A percentile compares a stretch with the other conserved stretches of the same genome.
These are phyloP conservation scores for Sebastes diploproa DNA, from an alignment of 2,797 vertebrate species.

Conservation along the genomic window DNA sequence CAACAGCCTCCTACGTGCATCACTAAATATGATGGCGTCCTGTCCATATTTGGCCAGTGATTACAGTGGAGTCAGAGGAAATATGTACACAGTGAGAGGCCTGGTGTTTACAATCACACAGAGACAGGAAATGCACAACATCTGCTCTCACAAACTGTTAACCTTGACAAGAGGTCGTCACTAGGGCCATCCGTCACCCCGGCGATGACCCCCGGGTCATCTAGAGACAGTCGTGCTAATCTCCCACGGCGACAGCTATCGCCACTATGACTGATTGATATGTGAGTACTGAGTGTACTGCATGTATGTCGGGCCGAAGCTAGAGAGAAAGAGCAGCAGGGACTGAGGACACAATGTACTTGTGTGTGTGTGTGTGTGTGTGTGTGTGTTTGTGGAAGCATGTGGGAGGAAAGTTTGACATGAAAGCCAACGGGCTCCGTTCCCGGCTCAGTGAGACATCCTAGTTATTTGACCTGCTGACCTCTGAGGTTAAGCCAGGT, in stretches of 20 bases:
- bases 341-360: constrained; percentile 1
- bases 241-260: constrained; percentile 4
- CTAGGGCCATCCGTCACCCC: constrained; percentile 6
- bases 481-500: background rate
- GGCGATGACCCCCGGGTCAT: constrained; percentile 9
- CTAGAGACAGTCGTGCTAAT: constrained; percentile 11
- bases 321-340: background rate
- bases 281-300: background rate
- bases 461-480: constrained; percentile 41
- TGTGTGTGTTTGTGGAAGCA: background rate
- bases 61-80: constrained; percentile 45
- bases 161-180: constrained; percentile 15
- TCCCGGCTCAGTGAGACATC: constrained; percentile 35
- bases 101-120: constrained; percentile 50
- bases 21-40: background rate
- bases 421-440: constrained; percentile 7
- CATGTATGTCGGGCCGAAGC: background rate
- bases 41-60: constrained; percentile 61
- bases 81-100: constrained; percentile 44
- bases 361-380: background rate
- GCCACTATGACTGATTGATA: background rate
- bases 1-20: constrained; percentile 12
- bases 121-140: constrained; percentile 71
- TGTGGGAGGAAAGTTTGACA: background rate
- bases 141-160: constrained; percentile 52